Conservation (phyloP, 2,113 vertebrate species). For the Dicerorhinus sumatrensis region DNA sequence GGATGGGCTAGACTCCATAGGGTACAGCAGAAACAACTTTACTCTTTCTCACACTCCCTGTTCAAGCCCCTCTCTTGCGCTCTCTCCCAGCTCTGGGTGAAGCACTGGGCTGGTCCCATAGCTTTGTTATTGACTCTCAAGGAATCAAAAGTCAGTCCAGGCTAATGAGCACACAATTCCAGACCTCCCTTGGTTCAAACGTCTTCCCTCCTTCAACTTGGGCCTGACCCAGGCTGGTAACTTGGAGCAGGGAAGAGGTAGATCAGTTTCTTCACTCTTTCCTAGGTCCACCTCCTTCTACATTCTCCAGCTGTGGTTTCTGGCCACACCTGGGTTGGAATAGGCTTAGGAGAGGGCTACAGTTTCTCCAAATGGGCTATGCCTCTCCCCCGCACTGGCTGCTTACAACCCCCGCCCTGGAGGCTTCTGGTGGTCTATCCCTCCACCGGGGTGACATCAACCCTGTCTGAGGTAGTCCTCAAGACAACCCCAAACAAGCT, state of each 20-base stretch:
- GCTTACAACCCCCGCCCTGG: too few species aligned
- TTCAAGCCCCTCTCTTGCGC: background rate
- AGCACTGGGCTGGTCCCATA: background rate
- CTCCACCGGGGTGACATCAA: background rate
- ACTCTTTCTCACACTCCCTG: background rate
- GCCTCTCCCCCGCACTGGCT: background rate
- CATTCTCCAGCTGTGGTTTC: background rate
- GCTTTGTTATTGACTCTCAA: background rate
- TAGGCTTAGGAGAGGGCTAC: background rate
- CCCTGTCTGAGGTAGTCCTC: background rate
- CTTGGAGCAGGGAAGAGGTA: background rate
- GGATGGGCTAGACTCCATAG: background rate
- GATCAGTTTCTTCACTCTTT: background rate
- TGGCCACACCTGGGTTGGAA: background rate
- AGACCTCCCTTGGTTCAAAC: background rate
- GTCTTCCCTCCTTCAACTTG: background rate
- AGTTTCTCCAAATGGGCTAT: background rate
- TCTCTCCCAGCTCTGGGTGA: background rate
- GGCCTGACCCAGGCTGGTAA: background rate
- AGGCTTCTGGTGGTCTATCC: background rate
- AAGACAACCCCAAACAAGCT: background rate
- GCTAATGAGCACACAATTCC: background rate
- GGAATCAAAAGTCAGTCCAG: background rate
- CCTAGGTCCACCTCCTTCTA: background rate
- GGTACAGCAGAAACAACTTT: background rate